Evolutionary conservation across 2,797 vertebrate genomes (phyloP).

Genomic region (Otolemur crassicaudatus): DNA sequence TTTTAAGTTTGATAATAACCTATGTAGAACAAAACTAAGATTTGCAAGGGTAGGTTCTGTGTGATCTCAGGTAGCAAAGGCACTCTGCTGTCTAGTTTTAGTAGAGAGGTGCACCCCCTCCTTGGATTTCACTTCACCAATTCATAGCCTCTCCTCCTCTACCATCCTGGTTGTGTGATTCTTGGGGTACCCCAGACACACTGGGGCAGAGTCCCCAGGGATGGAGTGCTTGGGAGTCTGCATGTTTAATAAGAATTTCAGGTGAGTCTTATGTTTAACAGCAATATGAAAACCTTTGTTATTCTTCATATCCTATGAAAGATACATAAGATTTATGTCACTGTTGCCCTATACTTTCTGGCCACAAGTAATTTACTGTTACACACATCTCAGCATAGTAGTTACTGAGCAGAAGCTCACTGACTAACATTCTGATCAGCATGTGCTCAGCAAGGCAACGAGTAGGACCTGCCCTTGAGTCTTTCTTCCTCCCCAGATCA

Average conservation of each 20-base stretch:
- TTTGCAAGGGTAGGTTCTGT: background rate
- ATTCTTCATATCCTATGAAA: background rate
- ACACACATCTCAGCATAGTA: background rate
- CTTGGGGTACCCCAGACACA: background rate
- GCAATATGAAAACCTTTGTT: background rate
- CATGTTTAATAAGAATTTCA: background rate
- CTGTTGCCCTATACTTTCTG: background rate
- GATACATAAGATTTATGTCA: background rate
- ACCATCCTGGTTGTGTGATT: background rate
- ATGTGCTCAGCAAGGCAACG: background rate
- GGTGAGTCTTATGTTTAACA: background rate
- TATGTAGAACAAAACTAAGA: background rate
- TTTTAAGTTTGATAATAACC: slow-evolving; percentile 9
- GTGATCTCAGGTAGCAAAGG: background rate
- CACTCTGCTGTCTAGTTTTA: background rate
- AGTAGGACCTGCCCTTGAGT: background rate
- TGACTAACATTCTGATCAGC: background rate
- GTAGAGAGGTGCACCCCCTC: background rate
- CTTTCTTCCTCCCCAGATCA: background rate
- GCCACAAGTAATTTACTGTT: background rate
- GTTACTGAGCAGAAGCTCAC: background rate
- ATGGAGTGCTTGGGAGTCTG: background rate
- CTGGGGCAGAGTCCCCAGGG: background rate
- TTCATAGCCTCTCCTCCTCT: background rate
- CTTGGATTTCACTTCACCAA: background rate